A percentile compares a stretch with the other conserved stretches of the same genome.
These are phyloP conservation scores for Chymomyza costata DNA, from an alignment of 1,140 invertebrate genomes.

Conservation along the genomic window DNA sequence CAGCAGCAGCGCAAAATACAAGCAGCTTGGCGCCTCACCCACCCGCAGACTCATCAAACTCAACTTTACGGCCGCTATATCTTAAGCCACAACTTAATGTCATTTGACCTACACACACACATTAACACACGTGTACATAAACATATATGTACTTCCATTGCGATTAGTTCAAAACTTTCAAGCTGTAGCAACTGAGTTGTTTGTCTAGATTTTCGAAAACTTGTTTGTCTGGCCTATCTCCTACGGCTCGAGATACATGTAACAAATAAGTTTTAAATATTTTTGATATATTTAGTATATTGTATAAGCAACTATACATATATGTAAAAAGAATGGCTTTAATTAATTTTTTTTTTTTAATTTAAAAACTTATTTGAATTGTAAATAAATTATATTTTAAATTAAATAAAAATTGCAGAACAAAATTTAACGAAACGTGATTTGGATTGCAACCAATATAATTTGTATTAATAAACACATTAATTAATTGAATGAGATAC, in stretches of 20 bases:
- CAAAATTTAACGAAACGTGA: too few relatives aligned
- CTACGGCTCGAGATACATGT: too few relatives aligned
- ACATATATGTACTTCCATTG: conserved; percentile 53
- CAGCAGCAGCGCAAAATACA: conserved; percentile 56
- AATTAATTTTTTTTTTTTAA: conserved; percentile 50
- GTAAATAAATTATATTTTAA: conserved; percentile 48
- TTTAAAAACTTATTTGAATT: conserved; percentile 63
- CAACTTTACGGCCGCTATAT: conserved; percentile 49
- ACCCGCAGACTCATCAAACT: conserved; percentile 22
- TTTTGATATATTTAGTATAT: too few relatives aligned
- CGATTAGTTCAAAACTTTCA: conserved; percentile 46
- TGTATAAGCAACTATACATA: conserved; percentile 11
- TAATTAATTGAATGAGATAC: conserved; percentile 51
- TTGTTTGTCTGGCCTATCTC: too few relatives aligned
- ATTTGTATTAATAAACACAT: conserved; percentile 18
- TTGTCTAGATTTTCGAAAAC: too few relatives aligned
- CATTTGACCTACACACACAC: conserved; percentile 9
- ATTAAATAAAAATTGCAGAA: conserved; percentile 25
- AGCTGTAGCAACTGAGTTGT: conserved; percentile 14
- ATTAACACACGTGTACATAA: conserved; percentile 4
- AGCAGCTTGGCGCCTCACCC: conserved; percentile 54
- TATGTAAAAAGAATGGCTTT: conserved; percentile 54
- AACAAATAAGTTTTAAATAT: too few relatives aligned
- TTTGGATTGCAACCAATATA: conserved; percentile 46
- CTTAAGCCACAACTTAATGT: too few relatives aligned